phyloP scores from a whole-genome alignment of 2,888 invertebrate species.

The Caradrina clavipalpis region DNA sequence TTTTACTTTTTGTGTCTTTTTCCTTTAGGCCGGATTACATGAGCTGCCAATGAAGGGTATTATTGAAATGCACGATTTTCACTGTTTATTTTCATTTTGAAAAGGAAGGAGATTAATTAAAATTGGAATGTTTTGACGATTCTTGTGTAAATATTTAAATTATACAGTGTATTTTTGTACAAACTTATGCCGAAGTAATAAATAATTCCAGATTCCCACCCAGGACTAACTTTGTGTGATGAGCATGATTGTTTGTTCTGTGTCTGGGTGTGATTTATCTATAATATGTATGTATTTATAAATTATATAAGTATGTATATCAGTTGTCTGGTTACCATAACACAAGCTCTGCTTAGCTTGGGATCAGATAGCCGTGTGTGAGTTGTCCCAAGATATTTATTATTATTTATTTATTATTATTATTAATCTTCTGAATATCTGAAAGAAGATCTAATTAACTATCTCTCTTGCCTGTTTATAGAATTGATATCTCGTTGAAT shows the following conservation, averaged over 20 bases:
- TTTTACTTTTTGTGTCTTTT: slow-evolving; percentile 11
- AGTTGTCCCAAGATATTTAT: no score
- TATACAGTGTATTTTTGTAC: not conserved
- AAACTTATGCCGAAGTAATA: not conserved
- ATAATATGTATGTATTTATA: no score
- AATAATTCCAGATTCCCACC: no score
- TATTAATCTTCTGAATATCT: not conserved
- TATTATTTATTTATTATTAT: no score
- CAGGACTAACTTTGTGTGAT: no score
- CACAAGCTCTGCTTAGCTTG: no score
- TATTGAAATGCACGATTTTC: not conserved
- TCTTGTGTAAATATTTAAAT: not conserved
- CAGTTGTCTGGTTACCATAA: no score
- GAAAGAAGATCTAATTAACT: not conserved
- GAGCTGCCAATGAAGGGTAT: slow-evolving; percentile 8
- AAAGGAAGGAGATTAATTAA: not conserved
- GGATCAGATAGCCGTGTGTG: no score
- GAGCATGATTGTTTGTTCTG: no score
- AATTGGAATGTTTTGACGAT: not conserved
- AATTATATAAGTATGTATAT: no score
- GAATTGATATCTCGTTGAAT: slow-evolving; percentile 17
- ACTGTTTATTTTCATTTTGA: slow-evolving; percentile 8
- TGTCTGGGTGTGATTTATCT: no score
- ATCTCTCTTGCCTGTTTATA: not conserved
- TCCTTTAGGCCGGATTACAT: slow-evolving; percentile 22